Base-by-base conservation (phyloP, 2,113 vertebrate species). In the Podarcis cretensis region DNA sequence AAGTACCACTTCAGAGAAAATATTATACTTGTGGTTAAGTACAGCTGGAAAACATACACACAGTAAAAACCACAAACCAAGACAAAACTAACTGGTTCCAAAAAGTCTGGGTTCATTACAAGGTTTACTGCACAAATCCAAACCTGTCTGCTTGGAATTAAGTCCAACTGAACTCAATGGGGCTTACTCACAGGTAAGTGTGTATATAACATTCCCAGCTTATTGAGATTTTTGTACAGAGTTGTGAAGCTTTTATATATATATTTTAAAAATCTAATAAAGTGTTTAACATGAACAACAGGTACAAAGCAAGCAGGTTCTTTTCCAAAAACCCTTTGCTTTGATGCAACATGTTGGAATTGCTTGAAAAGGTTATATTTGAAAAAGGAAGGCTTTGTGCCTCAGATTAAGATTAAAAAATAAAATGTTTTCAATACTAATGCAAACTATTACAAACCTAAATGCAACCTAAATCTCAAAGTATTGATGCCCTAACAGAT, bases 11-110 rank as follows among this genome's bases (percentile, higher is more conserved):
- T 43, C 25, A 69, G 79, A 73, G 3, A 82, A 43, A 66, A 32
- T 54, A 91, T 82, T 68, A 1, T 30, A 16, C 1, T 2, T 82
- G 37, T n/a, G 12, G 32, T 87, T 82, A 86, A 66, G 14, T 68
- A 12, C 21, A 87, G 71, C 76, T 88, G 43, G 3, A 16, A 40
- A 73, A 25, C 80, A 48, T 37, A 7, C 10, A 77, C 65, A 85
- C 30, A 25, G 21, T 10, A 9, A 90, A 54, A 87, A 92, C 57
- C 12, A 12, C 82, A 89, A 89, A 81, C 9, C 25, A 89, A 65
- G 75, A 78, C 81, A 5, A 83, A 65, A 27, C 37, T 87, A 5
- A 79, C 30, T 59, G 87, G 18, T 0, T 90, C 81, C 23, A 86
- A 93, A 63, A 54, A 18, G 69, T 20, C 0, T 37, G 7, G 25